Conservation (phyloP, 1,140 invertebrate genomes). For the Achroia grisella region DNA sequence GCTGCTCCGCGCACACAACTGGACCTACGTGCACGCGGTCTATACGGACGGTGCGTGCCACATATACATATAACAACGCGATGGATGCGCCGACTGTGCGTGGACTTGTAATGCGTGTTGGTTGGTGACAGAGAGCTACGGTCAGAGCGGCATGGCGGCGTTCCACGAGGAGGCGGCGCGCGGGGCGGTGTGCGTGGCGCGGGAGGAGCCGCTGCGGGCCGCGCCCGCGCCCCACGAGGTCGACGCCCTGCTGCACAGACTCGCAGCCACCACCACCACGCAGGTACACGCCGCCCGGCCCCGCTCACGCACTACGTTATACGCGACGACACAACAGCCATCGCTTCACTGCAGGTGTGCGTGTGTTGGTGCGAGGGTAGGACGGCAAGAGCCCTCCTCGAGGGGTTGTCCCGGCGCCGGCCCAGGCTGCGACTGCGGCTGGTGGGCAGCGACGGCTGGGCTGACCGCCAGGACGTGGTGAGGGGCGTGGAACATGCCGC, state of each 20-base stretch:
- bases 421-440: slow-evolving; percentile 79
- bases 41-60: slow-evolving; percentile 81
- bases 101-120: too few species aligned
- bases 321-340: too few species aligned
- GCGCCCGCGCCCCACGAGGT: slow-evolving; percentile 75
- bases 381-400: slow-evolving; percentile 81
- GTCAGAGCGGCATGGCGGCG: slow-evolving; percentile 85
- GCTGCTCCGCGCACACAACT: slow-evolving; percentile 82
- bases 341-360: slow-evolving; percentile 78
- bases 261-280: slow-evolving; percentile 67
- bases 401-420: slow-evolving; percentile 77
- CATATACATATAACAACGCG: too few species aligned
- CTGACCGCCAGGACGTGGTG: slow-evolving; percentile 83
- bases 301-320: too few species aligned
- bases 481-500: slow-evolving; percentile 78
- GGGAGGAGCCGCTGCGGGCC: slow-evolving; percentile 79
- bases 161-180: slow-evolving; percentile 80
- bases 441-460: slow-evolving; percentile 81
- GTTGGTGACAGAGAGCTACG: slow-evolving; percentile 82
- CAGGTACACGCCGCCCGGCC: too few species aligned
- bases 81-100: too few species aligned
- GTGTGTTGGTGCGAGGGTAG: slow-evolving; percentile 90
- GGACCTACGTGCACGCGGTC: slow-evolving; percentile 90
- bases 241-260: slow-evolving; percentile 76
- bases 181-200: slow-evolving; percentile 83